Base-by-base conservation (phyloP, 2,797 vertebrate species). In the Tadarida brasiliensis region DNA sequence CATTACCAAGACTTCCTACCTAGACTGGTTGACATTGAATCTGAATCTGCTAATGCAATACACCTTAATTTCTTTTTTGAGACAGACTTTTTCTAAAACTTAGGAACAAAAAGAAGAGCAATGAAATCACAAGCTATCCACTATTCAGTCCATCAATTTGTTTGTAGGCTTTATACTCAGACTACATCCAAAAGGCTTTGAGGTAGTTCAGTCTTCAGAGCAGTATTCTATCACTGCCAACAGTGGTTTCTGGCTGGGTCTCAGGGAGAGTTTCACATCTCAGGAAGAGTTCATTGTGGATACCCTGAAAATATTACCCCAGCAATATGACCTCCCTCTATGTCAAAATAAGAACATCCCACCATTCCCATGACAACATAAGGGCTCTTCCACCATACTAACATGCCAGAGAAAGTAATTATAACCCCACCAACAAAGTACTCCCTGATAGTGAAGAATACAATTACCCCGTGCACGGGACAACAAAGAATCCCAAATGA, bases 341-440 rank as follows among this genome's bases (percentile, higher is more conserved):
- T 70, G 88, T 84, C 65, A 96, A 89, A 94, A 74, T 74, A 59
- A 95, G 93, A 97, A 74, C n/a, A 87, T 78, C 70, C 28, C n/a
- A 35, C 65, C 44, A 89, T 89, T 92, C 22, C 85, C 76, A 47
- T 84, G 85, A 80, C 65, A 94, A 77, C 51, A 24, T 54, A 61
- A 56, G 24, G 11, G 9, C 44, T 90, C 35, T 87, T 74, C 88
- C 22, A 90, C 28, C 65, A 57, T 39, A 78, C 8, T 83, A 73
- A 61, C 65, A 87, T 63, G 28, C 51, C 20, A 86, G n/a, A 24
- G 4, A 78, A 82, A 30, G 63, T 74, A 88, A 88, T 71, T 94
- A 74, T 26, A 88, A 86, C 30, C n/a, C 28, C 22, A 78, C 11
- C 24, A 78, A 44, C 47, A 57, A 78, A 70, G 24, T 56, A 54